These are phyloP conservation scores for Steinernema carpocapsae DNA, from an alignment of 2,888 invertebrate genomes.

Conservation along the genomic window DNA sequence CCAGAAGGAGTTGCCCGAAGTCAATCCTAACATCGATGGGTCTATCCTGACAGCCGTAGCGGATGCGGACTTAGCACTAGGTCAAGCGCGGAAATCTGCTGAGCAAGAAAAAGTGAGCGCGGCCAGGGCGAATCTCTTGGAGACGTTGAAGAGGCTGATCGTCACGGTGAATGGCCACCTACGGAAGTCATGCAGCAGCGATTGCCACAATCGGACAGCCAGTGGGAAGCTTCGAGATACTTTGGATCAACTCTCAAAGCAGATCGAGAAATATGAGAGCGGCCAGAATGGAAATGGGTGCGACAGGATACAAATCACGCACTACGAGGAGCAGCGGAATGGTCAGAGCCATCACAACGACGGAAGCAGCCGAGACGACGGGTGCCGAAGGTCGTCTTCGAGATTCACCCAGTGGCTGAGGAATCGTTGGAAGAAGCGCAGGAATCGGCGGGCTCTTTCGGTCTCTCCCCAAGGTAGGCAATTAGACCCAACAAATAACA, in stretches of 20 bases:
- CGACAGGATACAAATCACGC: neutral
- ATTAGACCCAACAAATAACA: neutral
- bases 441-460: conserved; percentile 7
- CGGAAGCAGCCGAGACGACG: neutral
- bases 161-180: neutral
- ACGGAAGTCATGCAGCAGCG: conserved; percentile 24
- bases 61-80: neutral
- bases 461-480: conserved; percentile 21
- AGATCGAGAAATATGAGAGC: neutral
- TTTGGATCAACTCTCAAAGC: neutral
- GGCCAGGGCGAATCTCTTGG: neutral
- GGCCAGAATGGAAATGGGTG: conserved; percentile 7
- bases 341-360: neutral
- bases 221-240: conserved; percentile 1
- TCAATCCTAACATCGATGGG: conserved; percentile 22
- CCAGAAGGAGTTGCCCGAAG: conserved; percentile 12
- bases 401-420: conserved; percentile 26
- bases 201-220: conserved; percentile 14
- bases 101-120: neutral
- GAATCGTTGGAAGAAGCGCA: conserved; percentile 30
- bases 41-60: neutral
- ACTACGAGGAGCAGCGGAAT: neutral
- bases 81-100: neutral
- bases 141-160: neutral
- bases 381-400: conserved; percentile 16